Conservation (phyloP, 2,113 vertebrate species). For the Actenoides lindsayi region DNA sequence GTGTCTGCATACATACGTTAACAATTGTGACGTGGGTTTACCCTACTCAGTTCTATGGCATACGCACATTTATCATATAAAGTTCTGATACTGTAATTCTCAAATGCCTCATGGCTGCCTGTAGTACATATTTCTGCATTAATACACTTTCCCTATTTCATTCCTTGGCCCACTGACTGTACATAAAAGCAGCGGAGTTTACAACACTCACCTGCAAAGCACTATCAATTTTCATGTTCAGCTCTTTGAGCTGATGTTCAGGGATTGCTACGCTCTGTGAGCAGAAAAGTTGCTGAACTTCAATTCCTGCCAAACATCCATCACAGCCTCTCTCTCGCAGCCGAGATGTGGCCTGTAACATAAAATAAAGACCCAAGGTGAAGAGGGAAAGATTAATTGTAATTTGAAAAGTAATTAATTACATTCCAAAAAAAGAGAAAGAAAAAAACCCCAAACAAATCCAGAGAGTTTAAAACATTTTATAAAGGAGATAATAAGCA, state of each 20-base stretch:
- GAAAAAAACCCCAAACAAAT: neutral
- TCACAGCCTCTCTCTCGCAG: conserved; percentile 92
- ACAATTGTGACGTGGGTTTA: neutral
- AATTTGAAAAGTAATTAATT: too few species aligned
- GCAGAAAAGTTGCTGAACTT: conserved; percentile 98
- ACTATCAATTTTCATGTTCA: conserved; percentile 94
- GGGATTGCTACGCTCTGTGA: conserved; percentile 93
- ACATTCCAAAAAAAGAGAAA: neutral
- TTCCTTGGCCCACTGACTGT: neutral
- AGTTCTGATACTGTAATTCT: neutral
- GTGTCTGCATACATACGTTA: neutral
- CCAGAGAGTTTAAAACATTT: neutral
- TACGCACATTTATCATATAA: accelerated
- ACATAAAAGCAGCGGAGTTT: neutral
- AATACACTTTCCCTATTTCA: neutral
- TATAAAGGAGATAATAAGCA: neutral
- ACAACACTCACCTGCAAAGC: conserved; percentile 88
- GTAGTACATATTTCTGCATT: neutral
- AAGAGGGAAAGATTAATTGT: conserved; percentile 1
- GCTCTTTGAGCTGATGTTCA: conserved; percentile 96
- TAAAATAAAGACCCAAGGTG: conserved; percentile 10
- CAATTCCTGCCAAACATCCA: conserved; percentile 92
- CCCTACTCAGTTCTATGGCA: neutral
- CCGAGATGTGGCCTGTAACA: conserved; percentile 86
- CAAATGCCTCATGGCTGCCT: neutral